Evolutionary conservation across 2,113 vertebrate species (phyloP).

Genomic region (Coreoperca whiteheadi): DNA sequence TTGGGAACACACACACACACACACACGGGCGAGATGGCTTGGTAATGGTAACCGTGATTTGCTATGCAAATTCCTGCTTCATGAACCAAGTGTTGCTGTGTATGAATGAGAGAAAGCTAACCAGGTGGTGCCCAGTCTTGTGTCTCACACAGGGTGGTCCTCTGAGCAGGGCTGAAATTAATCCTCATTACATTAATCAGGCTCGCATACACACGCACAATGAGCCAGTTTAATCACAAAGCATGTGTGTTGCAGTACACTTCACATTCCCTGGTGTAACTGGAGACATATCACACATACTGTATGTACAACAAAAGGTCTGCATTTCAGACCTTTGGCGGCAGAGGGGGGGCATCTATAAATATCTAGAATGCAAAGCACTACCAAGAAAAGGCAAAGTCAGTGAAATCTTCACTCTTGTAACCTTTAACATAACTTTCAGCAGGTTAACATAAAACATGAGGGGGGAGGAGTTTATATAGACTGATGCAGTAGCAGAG

Average conservation of each 20-base stretch:
- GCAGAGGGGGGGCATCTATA: too few species aligned
- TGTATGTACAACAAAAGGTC: background rate
- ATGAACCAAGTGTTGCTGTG: slow-evolving; percentile 54
- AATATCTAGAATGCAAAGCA: too few species aligned
- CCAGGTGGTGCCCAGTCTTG: slow-evolving; percentile 71
- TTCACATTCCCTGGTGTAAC: slow-evolving; percentile 8
- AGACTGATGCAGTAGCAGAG: too few species aligned
- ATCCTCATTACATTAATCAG: slow-evolving; percentile 73
- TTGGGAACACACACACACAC: background rate
- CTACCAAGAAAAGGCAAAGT: too few species aligned
- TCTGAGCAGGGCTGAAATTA: slow-evolving; percentile 56
- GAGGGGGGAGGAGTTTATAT: too few species aligned
- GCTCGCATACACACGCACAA: slow-evolving; percentile 41
- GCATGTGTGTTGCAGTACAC: slow-evolving; percentile 35
- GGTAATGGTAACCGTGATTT: slow-evolving; percentile 27
- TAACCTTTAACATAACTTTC: too few species aligned
- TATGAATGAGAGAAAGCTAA: slow-evolving; percentile 19
- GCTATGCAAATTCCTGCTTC: slow-evolving; percentile 54
- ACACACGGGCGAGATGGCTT: background rate
- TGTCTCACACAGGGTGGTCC: slow-evolving; percentile 68
- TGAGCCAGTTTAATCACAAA: slow-evolving; percentile 44
- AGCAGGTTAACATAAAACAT: too few species aligned
- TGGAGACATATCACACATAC: background rate
- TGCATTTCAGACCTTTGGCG: too few species aligned
- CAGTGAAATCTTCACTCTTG: too few species aligned